phyloP scores from a whole-genome alignment of 1,140 invertebrate genomes.

The Zophobas atratus region DNA sequence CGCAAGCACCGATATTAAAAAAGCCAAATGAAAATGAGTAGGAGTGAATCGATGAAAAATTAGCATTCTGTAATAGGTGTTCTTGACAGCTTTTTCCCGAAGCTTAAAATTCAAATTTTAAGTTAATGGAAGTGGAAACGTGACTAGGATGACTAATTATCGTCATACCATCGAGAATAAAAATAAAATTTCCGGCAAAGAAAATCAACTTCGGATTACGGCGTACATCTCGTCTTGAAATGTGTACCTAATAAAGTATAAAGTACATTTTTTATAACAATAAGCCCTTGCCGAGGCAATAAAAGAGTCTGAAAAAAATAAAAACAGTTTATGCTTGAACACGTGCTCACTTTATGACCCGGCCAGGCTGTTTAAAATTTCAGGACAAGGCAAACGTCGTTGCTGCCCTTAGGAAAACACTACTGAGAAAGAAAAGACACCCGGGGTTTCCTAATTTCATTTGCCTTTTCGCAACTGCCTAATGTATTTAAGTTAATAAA shows the following conservation, averaged over 20 bases:
- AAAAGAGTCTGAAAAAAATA: constrained; percentile 56
- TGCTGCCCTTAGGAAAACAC: constrained; percentile 47
- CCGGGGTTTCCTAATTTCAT: constrained; percentile 45
- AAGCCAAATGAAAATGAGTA: constrained; percentile 37
- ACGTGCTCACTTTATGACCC: constrained; percentile 56
- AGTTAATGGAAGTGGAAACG: constrained; percentile 45
- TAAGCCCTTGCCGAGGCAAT: constrained; percentile 50
- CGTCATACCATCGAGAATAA: neutral
- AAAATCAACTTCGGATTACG: constrained; percentile 32
- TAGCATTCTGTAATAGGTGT: constrained; percentile 57
- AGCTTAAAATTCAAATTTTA: constrained; percentile 49
- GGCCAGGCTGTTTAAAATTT: constrained; percentile 57
- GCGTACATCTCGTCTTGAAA: constrained; percentile 35
- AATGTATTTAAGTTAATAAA: constrained; percentile 50
- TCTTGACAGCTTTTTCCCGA: constrained; percentile 48
- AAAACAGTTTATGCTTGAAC: constrained; percentile 58
- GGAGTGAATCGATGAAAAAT: constrained; percentile 55
- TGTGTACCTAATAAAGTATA: constrained; percentile 53
- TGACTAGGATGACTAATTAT: constrained; percentile 33
- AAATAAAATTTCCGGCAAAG: constrained; percentile 32
- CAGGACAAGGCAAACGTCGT: constrained; percentile 52
- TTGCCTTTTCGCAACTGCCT: constrained; percentile 47
- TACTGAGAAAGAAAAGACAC: constrained; percentile 43
- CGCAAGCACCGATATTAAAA: constrained; percentile 32
- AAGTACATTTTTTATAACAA: constrained; percentile 54